Percentiles rank a stretch among this genome's conserved stretches.
phyloP scores from a whole-genome alignment of 2,113 vertebrate genomes.

The Tachysurus fulvidraco region DNA sequence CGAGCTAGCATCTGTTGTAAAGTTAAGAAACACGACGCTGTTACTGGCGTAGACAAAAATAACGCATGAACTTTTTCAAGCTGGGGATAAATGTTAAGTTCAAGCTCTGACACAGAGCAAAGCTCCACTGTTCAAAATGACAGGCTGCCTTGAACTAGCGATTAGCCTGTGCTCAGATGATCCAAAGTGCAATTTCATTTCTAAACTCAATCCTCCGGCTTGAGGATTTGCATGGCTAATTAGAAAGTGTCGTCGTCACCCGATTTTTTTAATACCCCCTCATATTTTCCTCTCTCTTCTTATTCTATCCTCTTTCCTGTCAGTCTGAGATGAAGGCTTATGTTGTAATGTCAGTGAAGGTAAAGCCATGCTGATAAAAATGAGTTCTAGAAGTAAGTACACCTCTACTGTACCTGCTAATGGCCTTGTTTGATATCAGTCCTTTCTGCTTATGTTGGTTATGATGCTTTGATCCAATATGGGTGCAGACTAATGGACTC shows the following conservation, averaged over 20 bases:
- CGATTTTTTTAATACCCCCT: conserved; percentile 47
- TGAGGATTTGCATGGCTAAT: conserved; percentile 74
- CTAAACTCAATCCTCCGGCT: conserved; percentile 68
- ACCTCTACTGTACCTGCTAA: not conserved
- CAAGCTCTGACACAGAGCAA: conserved; percentile 55
- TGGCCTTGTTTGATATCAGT: conserved; percentile 11
- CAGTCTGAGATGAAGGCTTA: conserved; percentile 55
- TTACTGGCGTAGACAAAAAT: conserved; percentile 62
- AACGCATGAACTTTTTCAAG: conserved; percentile 55
- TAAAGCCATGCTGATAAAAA: conserved; percentile 58
- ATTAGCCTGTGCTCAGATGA: conserved; percentile 62
- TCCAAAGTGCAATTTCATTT: conserved; percentile 72
- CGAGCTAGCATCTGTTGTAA: not conserved
- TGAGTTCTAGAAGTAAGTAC: conserved; percentile 58
- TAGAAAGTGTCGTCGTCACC: conserved; percentile 60
- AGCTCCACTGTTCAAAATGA: conserved; percentile 65
- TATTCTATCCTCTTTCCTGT: conserved; percentile 58
- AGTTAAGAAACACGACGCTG: not conserved
- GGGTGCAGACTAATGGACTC: not conserved
- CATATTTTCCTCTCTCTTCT: conserved; percentile 52
- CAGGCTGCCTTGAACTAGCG: conserved; percentile 64
- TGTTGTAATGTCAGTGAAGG: conserved; percentile 74
- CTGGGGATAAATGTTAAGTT: conserved; percentile 57
- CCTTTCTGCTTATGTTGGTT: conserved; percentile 14
- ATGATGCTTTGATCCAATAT: conserved; percentile 21